A percentile compares a stretch with the other conserved stretches of the same genome.
These are phyloP conservation scores for Platanista minor DNA, from an alignment of 2,113 vertebrate genomes.

Conservation along the genomic window DNA sequence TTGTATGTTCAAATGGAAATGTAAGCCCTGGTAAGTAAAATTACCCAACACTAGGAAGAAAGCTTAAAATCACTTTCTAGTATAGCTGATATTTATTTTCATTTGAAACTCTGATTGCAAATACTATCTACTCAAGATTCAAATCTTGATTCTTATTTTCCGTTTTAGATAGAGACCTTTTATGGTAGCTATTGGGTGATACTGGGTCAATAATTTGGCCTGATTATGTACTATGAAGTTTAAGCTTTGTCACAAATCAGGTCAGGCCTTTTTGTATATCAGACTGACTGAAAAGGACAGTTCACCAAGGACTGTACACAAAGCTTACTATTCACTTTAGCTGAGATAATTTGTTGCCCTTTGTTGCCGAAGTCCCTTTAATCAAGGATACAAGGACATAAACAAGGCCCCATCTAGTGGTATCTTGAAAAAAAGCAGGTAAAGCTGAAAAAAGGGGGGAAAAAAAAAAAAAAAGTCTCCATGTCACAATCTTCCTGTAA, in stretches of 20 bases:
- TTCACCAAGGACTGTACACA: neutral
- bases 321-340: neutral
- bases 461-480: neutral
- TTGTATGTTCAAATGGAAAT: neutral
- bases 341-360: neutral
- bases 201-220: neutral
- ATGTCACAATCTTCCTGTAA: neutral
- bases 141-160: neutral
- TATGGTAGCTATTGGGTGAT: neutral
- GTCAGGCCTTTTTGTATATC: neutral
- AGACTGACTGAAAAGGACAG: neutral
- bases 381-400: neutral
- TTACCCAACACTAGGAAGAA: neutral
- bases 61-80: neutral
- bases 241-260: neutral
- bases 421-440: neutral
- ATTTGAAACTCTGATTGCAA: neutral
- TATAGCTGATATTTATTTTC: neutral
- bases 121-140: neutral
- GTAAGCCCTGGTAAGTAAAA: neutral
- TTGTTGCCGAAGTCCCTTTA: neutral
- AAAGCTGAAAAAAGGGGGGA: neutral
- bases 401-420: constrained; percentile 48
- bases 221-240: neutral
- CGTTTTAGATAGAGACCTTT: neutral